Conservation (phyloP, 2,113 vertebrate species). For the Vombatus ursinus region DNA sequence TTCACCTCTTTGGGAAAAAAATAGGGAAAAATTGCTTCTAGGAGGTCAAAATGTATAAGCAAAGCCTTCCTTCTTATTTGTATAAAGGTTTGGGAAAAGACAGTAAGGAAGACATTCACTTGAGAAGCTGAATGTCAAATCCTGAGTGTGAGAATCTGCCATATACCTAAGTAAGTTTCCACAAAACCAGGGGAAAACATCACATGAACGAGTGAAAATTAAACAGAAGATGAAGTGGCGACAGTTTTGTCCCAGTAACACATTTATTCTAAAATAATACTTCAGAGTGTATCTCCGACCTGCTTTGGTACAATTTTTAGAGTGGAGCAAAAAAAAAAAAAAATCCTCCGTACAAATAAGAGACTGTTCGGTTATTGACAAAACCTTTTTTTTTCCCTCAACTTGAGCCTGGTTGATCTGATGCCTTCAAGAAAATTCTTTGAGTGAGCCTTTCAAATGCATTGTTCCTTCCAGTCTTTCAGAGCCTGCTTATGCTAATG, state of each 20-base stretch:
- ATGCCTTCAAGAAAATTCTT: constrained; percentile 7
- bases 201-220: neutral
- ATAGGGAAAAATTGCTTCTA: constrained; percentile 2
- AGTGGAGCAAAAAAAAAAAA: neutral
- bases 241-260: neutral
- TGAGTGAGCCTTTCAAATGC: constrained; percentile 28
- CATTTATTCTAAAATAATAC: neutral
- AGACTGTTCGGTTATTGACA: neutral
- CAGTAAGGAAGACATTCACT: neutral
- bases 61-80: neutral
- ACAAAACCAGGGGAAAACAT: neutral
- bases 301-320: neutral
- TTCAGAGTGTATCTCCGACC: neutral
- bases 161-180: neutral
- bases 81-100: neutral
- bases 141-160: neutral
- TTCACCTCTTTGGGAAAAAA: constrained; percentile 14
- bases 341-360: neutral
- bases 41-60: neutral
- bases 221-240: neutral
- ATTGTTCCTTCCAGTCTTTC: neutral
- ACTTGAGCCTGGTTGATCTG: neutral
- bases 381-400: neutral
- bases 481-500: neutral
- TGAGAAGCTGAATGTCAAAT: neutral